Evolutionary conservation across 92 coral and sea anemone species (phyloP), one percentile per base, ranked within the genome.

Genomic region (Paragorgia papillata): DNA sequence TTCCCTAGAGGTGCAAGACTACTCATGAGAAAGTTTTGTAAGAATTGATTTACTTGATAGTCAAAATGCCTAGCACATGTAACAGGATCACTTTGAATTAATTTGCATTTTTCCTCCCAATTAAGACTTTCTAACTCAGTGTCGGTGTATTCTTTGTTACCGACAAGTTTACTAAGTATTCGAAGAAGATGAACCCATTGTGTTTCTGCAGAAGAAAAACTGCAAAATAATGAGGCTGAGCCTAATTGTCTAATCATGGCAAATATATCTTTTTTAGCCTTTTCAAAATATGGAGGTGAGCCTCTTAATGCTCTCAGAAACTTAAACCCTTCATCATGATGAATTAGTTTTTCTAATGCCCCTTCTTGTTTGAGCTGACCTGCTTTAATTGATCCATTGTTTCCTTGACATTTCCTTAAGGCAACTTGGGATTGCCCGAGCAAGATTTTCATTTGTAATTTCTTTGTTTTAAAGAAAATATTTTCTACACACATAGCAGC

Each of bases 1-100:
- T 37, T 37, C 6, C 43, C 43, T 37, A 37, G 10, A 4, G 43
- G 43, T 10, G 4, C 43, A 37, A 10, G 6, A 37, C 4, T 4
- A 37, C 6, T 37, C 43, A 37, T 44, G 7, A 84, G 75, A 19
- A 69, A 79, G 17, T 74, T 59, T 41, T 27, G 21, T 2, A 87
- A 34, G 74, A 87, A 87, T 51, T 79, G 79, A 65, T 62, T 66
- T 41, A 84, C 73, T 56, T 80, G 85, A 27, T 73, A 85, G 17
- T 85, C 89, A 66, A 85, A 85, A 35, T 84, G 84, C 31, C 76
- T 67, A 17, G 76, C 83, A 79, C 83, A 64, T 25, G 83, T 79
- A 12, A 79, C 83, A 25, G 83, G 83, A 25, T 79, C 83, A 65
- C 84, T 80, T 51, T 85, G 86, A 35, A 81, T 81, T 2, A 74